Conservation (phyloP, 1,140 invertebrate species). For the Linepithema humile region DNA sequence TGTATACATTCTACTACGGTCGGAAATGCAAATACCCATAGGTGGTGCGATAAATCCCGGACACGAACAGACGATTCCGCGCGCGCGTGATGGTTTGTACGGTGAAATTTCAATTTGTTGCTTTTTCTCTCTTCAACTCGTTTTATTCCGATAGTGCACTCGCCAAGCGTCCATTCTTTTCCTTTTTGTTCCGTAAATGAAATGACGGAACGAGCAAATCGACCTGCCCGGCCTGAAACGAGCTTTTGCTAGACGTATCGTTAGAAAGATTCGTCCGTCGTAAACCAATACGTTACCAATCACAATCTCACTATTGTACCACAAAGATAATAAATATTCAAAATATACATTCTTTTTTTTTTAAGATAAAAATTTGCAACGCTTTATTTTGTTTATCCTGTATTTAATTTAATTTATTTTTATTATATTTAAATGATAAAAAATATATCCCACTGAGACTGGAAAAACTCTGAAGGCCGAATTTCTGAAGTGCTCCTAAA, state of each 20-base stretch:
- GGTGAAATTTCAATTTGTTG: constrained; percentile 31
- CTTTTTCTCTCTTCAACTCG: not conserved
- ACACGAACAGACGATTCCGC: not conserved
- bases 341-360: too few species aligned
- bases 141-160: constrained; percentile 10
- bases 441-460: too few species aligned
- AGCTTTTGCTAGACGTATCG: not conserved
- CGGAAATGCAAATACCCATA: constrained; percentile 38
- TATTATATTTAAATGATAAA: too few species aligned
- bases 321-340: too few species aligned
- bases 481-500: too few species aligned
- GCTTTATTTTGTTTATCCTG: too few species aligned
- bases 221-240: not conserved
- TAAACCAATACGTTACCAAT: not conserved
- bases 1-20: not conserved
- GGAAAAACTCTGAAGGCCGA: too few species aligned
- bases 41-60: not conserved
- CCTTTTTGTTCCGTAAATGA: not conserved
- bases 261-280: not conserved
- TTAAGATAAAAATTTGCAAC: too few species aligned
- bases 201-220: constrained; percentile 1
- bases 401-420: too few species aligned
- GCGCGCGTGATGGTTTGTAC: not conserved
- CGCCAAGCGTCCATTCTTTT: not conserved
- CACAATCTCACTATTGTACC: too few species aligned